phyloP scores from a whole-genome alignment of 2,797 vertebrate genomes.

The Sardinella longiceps region DNA sequence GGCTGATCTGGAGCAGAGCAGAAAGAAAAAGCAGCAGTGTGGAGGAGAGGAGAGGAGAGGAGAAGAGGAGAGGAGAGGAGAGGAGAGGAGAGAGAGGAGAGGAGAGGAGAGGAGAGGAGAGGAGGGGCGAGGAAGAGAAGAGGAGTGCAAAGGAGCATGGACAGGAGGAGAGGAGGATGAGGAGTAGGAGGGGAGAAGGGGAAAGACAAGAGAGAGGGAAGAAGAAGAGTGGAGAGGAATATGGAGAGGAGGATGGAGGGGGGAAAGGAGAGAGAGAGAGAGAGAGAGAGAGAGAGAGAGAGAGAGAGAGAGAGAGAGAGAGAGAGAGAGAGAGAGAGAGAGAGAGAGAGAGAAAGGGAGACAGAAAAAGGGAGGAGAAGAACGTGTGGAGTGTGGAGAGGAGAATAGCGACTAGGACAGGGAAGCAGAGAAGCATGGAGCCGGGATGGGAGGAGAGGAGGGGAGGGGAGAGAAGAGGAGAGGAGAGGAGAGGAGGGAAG shows the following conservation, averaged over 20 bases:
- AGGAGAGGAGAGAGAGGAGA: too few relatives aligned
- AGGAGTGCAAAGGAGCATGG: too few relatives aligned
- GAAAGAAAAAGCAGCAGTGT: background rate
- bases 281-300: background rate
- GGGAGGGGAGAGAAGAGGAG: background rate
- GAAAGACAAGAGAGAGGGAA: background rate
- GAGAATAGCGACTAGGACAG: background rate
- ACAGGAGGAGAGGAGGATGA: background rate
- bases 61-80: too few relatives aligned
- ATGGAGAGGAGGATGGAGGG: background rate
- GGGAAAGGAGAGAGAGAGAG: background rate
- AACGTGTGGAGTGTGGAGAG: slow-evolving; percentile 32
- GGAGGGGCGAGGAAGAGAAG: too few relatives aligned
- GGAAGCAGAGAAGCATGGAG: background rate
- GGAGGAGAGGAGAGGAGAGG: too few relatives aligned
- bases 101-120: too few relatives aligned
- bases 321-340: background rate
- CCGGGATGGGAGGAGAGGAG: background rate
- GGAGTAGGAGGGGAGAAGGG: background rate
- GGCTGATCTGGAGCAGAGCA: background rate
- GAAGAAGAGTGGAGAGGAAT: background rate
- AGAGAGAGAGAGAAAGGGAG: slow-evolving; percentile 48
- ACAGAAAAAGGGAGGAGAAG: slow-evolving; percentile 63
- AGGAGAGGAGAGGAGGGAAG: background rate
- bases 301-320: background rate